Evolutionary conservation across 1,140 invertebrate genomes (phyloP).

Genomic region (Thaumatotibia leucotreta): DNA sequence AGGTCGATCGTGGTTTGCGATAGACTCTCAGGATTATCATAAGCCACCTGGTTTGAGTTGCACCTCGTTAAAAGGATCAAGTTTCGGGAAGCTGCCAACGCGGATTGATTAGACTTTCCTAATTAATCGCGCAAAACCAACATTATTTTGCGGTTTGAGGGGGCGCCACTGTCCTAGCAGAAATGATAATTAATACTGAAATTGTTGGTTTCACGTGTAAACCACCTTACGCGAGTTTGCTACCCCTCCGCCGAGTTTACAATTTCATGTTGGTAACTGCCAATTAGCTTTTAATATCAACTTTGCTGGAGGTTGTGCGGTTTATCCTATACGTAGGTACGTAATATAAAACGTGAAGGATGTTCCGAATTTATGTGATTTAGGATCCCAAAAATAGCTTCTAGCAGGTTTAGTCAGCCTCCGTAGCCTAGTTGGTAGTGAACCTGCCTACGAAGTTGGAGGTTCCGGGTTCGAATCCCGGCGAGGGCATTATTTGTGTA

Average conservation of each 20-base stretch:
- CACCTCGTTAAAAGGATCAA: not conserved
- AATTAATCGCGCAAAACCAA: not conserved
- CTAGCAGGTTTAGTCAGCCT: no score
- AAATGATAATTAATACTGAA: not conserved
- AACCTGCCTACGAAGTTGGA: no score
- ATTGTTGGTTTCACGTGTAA: not conserved
- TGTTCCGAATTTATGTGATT: no score
- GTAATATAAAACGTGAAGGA: no score
- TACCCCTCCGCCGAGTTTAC: not conserved
- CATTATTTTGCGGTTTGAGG: not conserved
- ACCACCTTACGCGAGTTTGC: not conserved
- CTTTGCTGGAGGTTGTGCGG: not conserved
- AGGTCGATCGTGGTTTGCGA: no score
- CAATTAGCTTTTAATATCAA: not conserved
- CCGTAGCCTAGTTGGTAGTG: no score
- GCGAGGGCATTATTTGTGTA: no score
- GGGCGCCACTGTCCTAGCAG: not conserved
- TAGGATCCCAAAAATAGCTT: no score
- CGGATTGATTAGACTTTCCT: not conserved
- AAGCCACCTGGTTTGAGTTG: not conserved
- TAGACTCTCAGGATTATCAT: no score
- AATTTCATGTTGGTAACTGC: not conserved
- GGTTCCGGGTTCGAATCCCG: no score
- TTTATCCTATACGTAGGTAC: no score
- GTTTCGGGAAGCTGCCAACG: not conserved